Evolutionary conservation across 2,797 vertebrate species (phyloP), one percentile per base, ranked within the genome.

Genomic region (Neoniphon sammara): DNA sequence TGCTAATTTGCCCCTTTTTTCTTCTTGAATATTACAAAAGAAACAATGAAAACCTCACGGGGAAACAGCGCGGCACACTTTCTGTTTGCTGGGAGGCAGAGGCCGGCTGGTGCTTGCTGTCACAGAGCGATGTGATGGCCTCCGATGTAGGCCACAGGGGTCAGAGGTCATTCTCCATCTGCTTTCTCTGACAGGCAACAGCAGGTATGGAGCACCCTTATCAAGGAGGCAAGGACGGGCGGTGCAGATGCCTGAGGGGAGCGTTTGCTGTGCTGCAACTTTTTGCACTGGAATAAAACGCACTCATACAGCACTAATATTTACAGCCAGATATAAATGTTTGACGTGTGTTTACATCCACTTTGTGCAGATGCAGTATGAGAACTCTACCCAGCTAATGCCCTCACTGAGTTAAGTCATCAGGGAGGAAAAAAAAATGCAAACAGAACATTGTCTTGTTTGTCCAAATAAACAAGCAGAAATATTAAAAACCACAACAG

Each of bases 1-100:
- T 18, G 71, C 73, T 93, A 91, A 93, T 91, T 90, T 89, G 10
- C 63, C 30, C 31, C 57, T 75, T 82, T 85, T 80, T 84, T 80
- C 64, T 73, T 80, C 62, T 73, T 83, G 75, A 88, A 85, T 77
- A 84, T 86, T 82, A 83, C 75, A 83, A 77, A 88, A 85, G 78
- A 83, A 86, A 89, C 70, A 88, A 71, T 55, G 27, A 47, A 36
- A 73, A n/a, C 18, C 60, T 68, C 66, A 14, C 3, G 7, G 79
- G 80, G 73, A 6, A 73, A 80, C 7, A 64, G 25, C 63, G 63
- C 62, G 66, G 57, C 77, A 87, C 25, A 83, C 34, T 86, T 86
- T 83, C 17, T 58, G 65, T 79, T 83, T 85, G 60, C 52, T 10
- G 66, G 61, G 21, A 70, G 25, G 10, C 73, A 34, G 18, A 53